Evolutionary conservation across 1,140 invertebrate species (phyloP), one percentile per base, ranked within the genome.

Genomic region (Psix sp.): DNA sequence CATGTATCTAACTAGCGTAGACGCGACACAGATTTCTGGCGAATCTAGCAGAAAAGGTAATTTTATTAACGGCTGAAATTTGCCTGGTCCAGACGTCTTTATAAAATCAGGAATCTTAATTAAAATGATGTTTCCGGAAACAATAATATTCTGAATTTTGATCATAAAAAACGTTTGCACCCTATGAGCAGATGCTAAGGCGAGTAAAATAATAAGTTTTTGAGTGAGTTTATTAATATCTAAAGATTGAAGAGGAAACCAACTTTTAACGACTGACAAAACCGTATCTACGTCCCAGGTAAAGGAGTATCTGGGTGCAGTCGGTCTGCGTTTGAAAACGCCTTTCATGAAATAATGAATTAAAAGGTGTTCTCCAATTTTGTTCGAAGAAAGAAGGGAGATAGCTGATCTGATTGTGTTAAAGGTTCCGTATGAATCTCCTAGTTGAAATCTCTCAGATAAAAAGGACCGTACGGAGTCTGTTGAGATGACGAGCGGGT

Each of bases 111-210:
- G 54, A 10, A 77, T 63, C 20, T 57, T 71, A 10, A 75, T 68
- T 3, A 21, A n/a, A 9, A 68, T 38, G 15, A 20, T 29, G 5
- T 36, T 17, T 6, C 49, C 4, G 7, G 18, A 18, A 3, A 29
- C 9, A 15, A 52, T 21, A 16, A 70, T 59, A 33, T 76, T 68
- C 5, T 65, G 31, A 16, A 79, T 24, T 35, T 59, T 67, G 15
- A 82, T 76, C 14, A 52, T 60, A 6, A 71, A 43, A 5, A 76
- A 21, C 1, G 78, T 80, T 54, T 81, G 29, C 3, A 33, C 29
- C n/a, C 29, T 6, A 11, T 33, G 29, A 33, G 10, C 29, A 75
- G 3, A 68, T 33, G 36, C 78, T 57, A 24, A 76, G 75, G 31
- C 60, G 74, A 11, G 77, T 78, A 26, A 39, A 4, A 42, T 10